These are phyloP conservation scores for Cynodonichthys magdalenae DNA, from an alignment of 2,797 vertebrate genomes.

Conservation along the genomic window DNA sequence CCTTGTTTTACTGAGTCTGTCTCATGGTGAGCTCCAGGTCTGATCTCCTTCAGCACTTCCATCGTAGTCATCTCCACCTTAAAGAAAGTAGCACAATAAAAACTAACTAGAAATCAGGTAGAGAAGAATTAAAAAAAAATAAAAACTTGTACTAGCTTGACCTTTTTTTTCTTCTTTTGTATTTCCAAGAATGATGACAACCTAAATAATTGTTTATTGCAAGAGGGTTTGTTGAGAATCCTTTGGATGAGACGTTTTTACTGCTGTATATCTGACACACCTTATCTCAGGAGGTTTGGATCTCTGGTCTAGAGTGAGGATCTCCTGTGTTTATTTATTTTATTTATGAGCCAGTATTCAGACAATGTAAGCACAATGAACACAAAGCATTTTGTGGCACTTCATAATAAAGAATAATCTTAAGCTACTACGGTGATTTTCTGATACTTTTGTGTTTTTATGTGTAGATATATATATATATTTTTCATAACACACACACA, in stretches of 20 bases:
- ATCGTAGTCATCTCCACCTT: slow-evolving; percentile 84
- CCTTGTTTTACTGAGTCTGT: slow-evolving; percentile 59
- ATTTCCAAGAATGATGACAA: slow-evolving; percentile 78
- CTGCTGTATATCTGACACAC: slow-evolving; percentile 83
- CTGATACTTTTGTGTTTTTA: slow-evolving; percentile 56
- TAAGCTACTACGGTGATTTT: slow-evolving; percentile 72
- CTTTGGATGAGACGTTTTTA: slow-evolving; percentile 85
- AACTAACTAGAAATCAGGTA: slow-evolving; percentile 89
- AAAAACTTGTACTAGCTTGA: slow-evolving; percentile 85
- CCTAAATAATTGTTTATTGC: slow-evolving; percentile 80
- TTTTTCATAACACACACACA: slow-evolving; percentile 2
- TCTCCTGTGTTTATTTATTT: slow-evolving; percentile 69
- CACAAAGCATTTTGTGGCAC: slow-evolving; percentile 89
- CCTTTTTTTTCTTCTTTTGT: slow-evolving; percentile 80
- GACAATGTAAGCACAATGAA: slow-evolving; percentile 90
- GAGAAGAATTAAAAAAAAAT: slow-evolving; percentile 69
- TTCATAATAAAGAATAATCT: slow-evolving; percentile 90
- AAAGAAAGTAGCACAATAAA: slow-evolving; percentile 89
- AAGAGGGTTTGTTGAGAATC: slow-evolving; percentile 84
- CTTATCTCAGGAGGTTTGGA: slow-evolving; percentile 77
- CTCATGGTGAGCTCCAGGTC: slow-evolving; percentile 76
- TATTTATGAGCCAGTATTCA: slow-evolving; percentile 88
- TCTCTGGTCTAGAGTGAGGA: slow-evolving; percentile 75
- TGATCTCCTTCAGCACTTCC: slow-evolving; percentile 81
- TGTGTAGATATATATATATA: slow-evolving; percentile 10